phyloP scores from a whole-genome alignment of 2,888 invertebrate species.

The Nebria salina region DNA sequence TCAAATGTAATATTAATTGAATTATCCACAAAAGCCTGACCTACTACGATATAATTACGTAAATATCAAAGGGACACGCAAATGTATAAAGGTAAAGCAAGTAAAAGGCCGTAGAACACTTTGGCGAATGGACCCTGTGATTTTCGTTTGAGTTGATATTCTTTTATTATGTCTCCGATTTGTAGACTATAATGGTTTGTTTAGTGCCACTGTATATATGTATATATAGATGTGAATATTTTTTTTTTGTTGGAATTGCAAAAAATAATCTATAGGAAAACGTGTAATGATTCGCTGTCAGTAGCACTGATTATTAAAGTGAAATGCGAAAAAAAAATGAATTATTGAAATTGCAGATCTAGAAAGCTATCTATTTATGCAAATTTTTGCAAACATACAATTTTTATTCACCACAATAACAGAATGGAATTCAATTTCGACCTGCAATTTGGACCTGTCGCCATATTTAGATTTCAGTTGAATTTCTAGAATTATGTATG shows the following conservation, averaged over 20 bases:
- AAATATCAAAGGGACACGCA: constrained; percentile 35
- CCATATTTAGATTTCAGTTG: not conserved
- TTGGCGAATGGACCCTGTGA: not conserved
- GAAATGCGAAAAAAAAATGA: not conserved
- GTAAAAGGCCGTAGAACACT: not conserved
- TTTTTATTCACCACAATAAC: not conserved
- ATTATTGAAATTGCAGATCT: not conserved
- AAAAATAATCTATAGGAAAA: not conserved
- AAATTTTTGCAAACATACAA: not conserved
- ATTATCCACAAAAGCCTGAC: constrained; percentile 33
- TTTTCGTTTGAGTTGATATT: not conserved
- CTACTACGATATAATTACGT: constrained; percentile 36
- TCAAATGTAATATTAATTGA: constrained; percentile 22
- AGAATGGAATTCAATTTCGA: not conserved
- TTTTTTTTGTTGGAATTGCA: not conserved
- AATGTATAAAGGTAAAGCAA: not conserved
- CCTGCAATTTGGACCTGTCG: not conserved
- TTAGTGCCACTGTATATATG: not conserved
- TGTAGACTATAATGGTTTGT: no score
- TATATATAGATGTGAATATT: not conserved
- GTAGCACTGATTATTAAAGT: not conserved
- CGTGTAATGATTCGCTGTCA: not conserved
- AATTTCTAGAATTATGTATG: not conserved
- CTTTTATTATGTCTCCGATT: no score
- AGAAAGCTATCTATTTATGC: not conserved